Conservation (phyloP, 2,797 vertebrate genomes). For the Paguma larvata region DNA sequence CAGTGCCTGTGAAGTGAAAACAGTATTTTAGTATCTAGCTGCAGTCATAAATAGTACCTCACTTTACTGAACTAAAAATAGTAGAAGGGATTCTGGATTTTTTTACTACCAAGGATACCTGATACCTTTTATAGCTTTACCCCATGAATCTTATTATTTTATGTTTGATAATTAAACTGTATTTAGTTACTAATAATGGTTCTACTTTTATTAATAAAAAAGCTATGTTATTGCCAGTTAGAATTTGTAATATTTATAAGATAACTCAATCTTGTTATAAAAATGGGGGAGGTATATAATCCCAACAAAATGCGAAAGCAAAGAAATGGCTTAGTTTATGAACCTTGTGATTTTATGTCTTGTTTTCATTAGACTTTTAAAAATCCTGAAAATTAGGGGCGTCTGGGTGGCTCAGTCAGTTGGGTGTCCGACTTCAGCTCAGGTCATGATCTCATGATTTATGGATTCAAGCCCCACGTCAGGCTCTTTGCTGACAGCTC, state of each 20-base stretch:
- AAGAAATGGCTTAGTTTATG: neutral
- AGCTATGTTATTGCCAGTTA: neutral
- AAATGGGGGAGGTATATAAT: neutral
- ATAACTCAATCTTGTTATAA: neutral
- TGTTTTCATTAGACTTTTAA: neutral
- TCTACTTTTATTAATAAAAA: neutral
- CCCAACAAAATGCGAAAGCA: neutral
- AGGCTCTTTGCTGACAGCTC: too few relatives aligned
- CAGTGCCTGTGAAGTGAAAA: neutral
- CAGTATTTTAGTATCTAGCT: neutral
- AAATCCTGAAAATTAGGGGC: neutral
- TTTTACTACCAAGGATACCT: neutral
- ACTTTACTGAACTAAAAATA: conserved; percentile 18
- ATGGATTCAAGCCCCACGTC: too few relatives aligned
- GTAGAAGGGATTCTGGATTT: neutral
- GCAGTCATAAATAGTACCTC: neutral
- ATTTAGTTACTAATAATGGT: neutral
- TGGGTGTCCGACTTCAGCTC: too few relatives aligned
- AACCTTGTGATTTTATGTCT: neutral
- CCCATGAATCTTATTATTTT: neutral
- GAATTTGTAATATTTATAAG: neutral
- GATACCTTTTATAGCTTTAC: neutral
- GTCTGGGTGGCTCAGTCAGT: too few relatives aligned
- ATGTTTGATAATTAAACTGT: neutral
- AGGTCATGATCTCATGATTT: too few relatives aligned